Evolutionary conservation across 2,888 invertebrate genomes (phyloP), one percentile per base, ranked within the genome.

Genomic region (Troides aeacus): DNA sequence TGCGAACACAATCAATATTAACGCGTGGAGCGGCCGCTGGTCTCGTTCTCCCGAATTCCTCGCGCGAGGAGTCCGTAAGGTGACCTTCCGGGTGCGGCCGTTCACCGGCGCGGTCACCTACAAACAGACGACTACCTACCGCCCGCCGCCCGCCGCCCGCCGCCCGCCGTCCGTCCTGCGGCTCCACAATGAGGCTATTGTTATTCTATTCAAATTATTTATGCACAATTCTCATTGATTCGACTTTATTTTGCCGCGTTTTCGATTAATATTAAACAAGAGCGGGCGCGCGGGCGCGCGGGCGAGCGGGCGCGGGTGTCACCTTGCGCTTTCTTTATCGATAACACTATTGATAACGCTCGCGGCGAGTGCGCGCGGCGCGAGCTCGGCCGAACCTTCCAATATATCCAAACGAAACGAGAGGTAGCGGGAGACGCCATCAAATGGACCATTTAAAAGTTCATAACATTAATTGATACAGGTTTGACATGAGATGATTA

Each of bases 71-170:
- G 78, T 69, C 72, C 76, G 76, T 78, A 82, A 86, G 90, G 90
- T 90, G 81, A 91, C 91, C 88, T 90, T 89, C 87, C 89, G 87
- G 88, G 87, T 84, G 85, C 82, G 81, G 75, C 77, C 77, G 77
- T 78, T 80, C 77, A 79, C 79, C 80, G 74, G 67, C 65, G 65
- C 77, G 84, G 86, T 86, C 86, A 87, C 87, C 87, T 86, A 80
- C 79, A 78, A 73, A 72, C 62, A 21, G 62, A 60, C 69, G 21
- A 21, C 21, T 57, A 46, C 62, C 62, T 46, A 30, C 42, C 57
- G 60, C 61, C 8, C n/a, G 36, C 65, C 69, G 61, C 65, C 18
- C 56, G 36, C 56, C 18, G 30, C 56, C 23, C 21, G 18, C 57
- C 30, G 30, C 30, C 30, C 3, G 30, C 56, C 56, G 15, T 10